These are phyloP conservation scores for Cephalopholis sonnerati DNA, from an alignment of 2,113 vertebrate species.

Conservation along the genomic window DNA sequence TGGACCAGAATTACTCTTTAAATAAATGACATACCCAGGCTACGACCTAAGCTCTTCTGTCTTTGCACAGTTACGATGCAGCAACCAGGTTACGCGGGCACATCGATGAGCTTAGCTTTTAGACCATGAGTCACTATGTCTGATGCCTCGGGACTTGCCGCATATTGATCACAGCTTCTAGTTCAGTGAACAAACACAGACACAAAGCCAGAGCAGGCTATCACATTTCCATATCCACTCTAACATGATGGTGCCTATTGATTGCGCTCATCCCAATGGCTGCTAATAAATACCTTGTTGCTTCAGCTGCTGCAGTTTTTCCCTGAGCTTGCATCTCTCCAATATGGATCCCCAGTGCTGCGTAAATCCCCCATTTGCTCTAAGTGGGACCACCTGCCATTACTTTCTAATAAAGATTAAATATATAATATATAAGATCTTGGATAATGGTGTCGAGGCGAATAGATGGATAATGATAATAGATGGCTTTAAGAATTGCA, in stretches of 20 bases:
- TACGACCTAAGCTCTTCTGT: background rate
- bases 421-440: constrained; percentile 56
- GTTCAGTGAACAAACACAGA: constrained; percentile 57
- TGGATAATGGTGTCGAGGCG: constrained; percentile 51
- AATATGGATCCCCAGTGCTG: constrained; percentile 49
- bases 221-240: constrained; percentile 68
- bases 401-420: constrained; percentile 69
- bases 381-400: constrained; percentile 48
- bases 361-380: constrained; percentile 55
- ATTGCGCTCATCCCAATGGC: constrained; percentile 39
- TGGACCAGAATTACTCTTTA: background rate
- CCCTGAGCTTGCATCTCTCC: constrained; percentile 42
- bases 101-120: constrained; percentile 34
- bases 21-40: background rate
- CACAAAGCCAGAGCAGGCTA: constrained; percentile 52
- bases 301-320: constrained; percentile 49
- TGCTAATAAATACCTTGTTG: constrained; percentile 68
- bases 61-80: background rate
- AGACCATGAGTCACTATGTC: constrained; percentile 40
- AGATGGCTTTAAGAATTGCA: constrained; percentile 51
- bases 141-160: constrained; percentile 46
- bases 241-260: constrained; percentile 60
- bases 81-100: constrained; percentile 12
- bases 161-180: constrained; percentile 64
- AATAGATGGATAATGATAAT: constrained; percentile 60